Base-by-base conservation (phyloP, 1,140 invertebrate species). In the Ectropis grisescens region DNA sequence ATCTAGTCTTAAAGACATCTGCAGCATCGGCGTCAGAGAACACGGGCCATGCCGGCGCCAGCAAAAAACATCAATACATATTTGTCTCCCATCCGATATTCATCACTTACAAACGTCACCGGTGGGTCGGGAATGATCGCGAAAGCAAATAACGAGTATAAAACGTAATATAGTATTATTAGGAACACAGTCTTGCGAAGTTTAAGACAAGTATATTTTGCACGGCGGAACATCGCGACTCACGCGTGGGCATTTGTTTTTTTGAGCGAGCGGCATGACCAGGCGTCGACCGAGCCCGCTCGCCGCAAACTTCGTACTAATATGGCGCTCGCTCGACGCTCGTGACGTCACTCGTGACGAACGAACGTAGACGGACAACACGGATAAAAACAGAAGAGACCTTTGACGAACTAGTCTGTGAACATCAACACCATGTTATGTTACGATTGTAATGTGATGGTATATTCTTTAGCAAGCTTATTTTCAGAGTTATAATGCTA, bases 151-250 rank as follows among this genome's bases (percentile, higher is more conserved):
- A 19, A 8, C 16, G 8, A 8, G 16, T 19, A 19, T 3, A 19
- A 19, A 8, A 19, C 8, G 3, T 4, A 8, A 8, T 19, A 19
- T 3, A 19, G 42, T 13, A 53, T 19, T 4, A 47, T 16, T 6
- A 50, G 6, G 37, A 51, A 58, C 12, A 49, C 7, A n/a, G 29
- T 29, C 11, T 44, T 50, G 15, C 39, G 37, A 8, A 44, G 22
- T 39, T 40, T 47, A 19, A 19, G 52, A 47, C 31, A 51, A 29
- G 28, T 44, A 32, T n/a, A n/a, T n/a, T n/a, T n/a, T n/a, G n/a
- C n/a, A 16, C 48, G 48, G 45, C 56, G 42, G 27, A 33, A 47
- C 56, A 55, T 55, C 15, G 29, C 43, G 38, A 19, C 14, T n/a
- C 23, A 34, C n/a, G 14, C 29, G 14, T 28, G 28, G 13, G 34